phyloP scores from a whole-genome alignment of 2,113 vertebrate species.

The Gasterosteus nipponicus region DNA sequence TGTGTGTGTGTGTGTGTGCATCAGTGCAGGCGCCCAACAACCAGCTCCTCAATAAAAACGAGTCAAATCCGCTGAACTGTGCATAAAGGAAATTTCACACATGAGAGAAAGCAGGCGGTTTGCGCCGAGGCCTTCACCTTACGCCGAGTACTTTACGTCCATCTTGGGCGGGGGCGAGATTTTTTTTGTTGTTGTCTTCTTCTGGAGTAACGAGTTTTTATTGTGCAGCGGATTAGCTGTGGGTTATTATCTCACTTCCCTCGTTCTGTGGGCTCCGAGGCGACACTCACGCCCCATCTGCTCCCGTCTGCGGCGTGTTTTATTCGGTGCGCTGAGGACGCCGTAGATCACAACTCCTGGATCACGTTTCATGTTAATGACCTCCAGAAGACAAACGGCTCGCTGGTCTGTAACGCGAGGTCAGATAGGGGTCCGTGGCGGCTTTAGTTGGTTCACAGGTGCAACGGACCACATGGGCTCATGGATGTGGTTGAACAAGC shows the following conservation, averaged over 20 bases:
- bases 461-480: background rate
- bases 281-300: slow-evolving; percentile 68
- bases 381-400: background rate
- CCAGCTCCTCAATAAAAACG: slow-evolving; percentile 59
- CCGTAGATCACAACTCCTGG: no score
- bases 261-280: slow-evolving; percentile 37
- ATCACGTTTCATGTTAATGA: background rate
- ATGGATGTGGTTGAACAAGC: background rate
- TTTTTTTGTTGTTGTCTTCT: slow-evolving; percentile 34
- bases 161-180: slow-evolving; percentile 40
- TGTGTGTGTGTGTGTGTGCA: slow-evolving; percentile 8
- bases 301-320: slow-evolving; percentile 49
- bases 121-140: slow-evolving; percentile 53
- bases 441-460: background rate
- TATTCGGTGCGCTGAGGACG: slow-evolving; percentile 2
- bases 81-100: slow-evolving; percentile 71
- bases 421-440: background rate
- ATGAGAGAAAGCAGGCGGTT: slow-evolving; percentile 52
- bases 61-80: slow-evolving; percentile 70
- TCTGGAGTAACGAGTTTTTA: slow-evolving; percentile 67
- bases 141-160: slow-evolving; percentile 44
- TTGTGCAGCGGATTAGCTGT: slow-evolving; percentile 70
- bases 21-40: slow-evolving; percentile 9
- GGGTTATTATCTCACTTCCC: slow-evolving; percentile 67
- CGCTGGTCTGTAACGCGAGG: background rate